Percentiles rank a stretch among this genome's conserved stretches.
phyloP scores from a whole-genome alignment of 2,113 vertebrate species.

The Cisticola juncidis region DNA sequence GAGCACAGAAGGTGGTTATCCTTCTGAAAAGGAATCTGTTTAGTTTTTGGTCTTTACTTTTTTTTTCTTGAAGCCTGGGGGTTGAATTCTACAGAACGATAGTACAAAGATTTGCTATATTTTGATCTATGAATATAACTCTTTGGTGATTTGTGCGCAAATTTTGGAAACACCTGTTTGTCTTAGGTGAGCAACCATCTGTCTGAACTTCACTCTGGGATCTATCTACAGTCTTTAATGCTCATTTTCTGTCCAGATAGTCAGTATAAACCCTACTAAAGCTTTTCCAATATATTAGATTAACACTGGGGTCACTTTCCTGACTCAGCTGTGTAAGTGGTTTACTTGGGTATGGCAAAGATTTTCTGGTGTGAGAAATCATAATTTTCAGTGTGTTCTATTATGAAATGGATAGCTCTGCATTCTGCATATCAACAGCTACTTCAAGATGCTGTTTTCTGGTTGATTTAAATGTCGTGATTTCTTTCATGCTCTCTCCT shows the following conservation, averaged over 20 bases:
- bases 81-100: not conserved
- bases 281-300: not conserved
- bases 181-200: not conserved
- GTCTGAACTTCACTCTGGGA: not conserved
- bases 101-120: conserved; percentile 26
- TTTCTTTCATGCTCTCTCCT: not conserved
- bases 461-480: not conserved
- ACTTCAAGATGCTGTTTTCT: not conserved
- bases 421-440: not conserved
- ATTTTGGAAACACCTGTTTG: conserved; percentile 22
- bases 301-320: not conserved
- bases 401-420: not conserved
- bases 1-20: not conserved
- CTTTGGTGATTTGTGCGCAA: not conserved
- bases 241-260: not conserved
- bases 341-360: not conserved
- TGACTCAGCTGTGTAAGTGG: not conserved
- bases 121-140: conserved; percentile 19
- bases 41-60: not conserved
- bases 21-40: not conserved
- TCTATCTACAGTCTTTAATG: not conserved
- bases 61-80: not conserved
- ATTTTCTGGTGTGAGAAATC: not conserved
- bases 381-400: not conserved
- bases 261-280: not conserved